A percentile compares a stretch with the other conserved stretches of the same genome.
Evolutionary conservation across 2,888 invertebrate genomes (phyloP).

Genomic region (Mythimna ferrago): DNA sequence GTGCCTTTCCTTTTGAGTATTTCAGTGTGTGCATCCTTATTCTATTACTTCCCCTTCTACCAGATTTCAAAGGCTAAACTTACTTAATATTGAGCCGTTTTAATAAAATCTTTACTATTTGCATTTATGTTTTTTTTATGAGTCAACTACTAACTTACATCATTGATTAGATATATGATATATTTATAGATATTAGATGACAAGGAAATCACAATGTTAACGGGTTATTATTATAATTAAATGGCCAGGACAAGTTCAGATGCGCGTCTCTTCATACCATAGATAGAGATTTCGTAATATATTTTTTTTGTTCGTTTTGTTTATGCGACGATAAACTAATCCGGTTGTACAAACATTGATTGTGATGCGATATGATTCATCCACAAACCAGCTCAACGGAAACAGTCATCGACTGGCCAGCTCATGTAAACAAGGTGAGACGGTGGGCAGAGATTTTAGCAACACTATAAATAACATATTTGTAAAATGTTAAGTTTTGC

Average conservation of each 20-base stretch:
- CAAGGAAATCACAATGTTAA: neutral
- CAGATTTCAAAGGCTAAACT: too few species aligned
- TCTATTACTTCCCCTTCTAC: too few species aligned
- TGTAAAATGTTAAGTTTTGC: conserved; percentile 21
- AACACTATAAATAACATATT: conserved; percentile 46
- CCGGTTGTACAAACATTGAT: conserved; percentile 64
- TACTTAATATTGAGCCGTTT: too few species aligned
- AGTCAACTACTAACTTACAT: neutral
- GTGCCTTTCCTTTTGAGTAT: too few species aligned
- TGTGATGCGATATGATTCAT: conserved; percentile 69
- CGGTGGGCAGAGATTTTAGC: conserved; percentile 55
- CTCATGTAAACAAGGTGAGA: conserved; percentile 67
- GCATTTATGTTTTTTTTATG: too few species aligned
- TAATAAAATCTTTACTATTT: too few species aligned
- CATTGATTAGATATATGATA: too few species aligned
- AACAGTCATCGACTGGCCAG: conserved; percentile 68
- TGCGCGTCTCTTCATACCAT: conserved; percentile 11
- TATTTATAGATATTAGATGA: neutral
- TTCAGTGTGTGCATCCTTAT: too few species aligned
- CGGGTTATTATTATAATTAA: neutral
- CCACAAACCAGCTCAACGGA: conserved; percentile 67
- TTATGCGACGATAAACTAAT: conserved; percentile 58
- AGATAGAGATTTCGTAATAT: conserved; percentile 45
- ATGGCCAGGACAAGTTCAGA: neutral
- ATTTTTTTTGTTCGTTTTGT: conserved; percentile 40